Conservation (phyloP, 2,888 invertebrate genomes). For the Tiliacea citrago region DNA sequence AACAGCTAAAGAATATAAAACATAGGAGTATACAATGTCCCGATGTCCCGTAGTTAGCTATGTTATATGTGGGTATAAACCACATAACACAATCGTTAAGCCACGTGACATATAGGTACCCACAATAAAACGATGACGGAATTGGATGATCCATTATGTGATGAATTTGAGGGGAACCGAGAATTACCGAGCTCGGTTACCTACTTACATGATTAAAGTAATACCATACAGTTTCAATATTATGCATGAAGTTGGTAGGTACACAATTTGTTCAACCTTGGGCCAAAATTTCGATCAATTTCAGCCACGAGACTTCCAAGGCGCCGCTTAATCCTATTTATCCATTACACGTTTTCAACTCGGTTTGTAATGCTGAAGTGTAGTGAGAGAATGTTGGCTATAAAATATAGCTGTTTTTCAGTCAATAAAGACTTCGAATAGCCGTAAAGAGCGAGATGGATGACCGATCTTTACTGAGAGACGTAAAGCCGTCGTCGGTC, state of each 20-base stretch:
- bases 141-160: conserved; percentile 35
- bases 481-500: conserved; percentile 9
- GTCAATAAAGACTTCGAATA: conserved; percentile 39
- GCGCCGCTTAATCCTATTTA: conserved; percentile 41
- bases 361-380: not conserved
- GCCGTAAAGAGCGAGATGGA: conserved; percentile 31
- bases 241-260: not conserved
- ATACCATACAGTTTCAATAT: conserved; percentile 11
- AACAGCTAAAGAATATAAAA: not conserved
- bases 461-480: conserved; percentile 17
- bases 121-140: conserved; percentile 23
- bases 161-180: conserved; percentile 8
- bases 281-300: conserved; percentile 28
- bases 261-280: conserved; percentile 29
- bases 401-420: conserved; percentile 36
- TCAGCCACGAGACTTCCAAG: conserved; percentile 34
- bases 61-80: not conserved
- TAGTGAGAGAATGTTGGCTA: conserved; percentile 20
- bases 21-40: not conserved
- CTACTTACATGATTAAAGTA: conserved; percentile 33
- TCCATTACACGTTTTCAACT: conserved; percentile 25
- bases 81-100: conserved; percentile 17
- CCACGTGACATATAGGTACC: conserved; percentile 20
- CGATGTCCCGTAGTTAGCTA: conserved; percentile 11
- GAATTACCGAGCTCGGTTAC: conserved; percentile 9